Evolutionary conservation across 2,113 vertebrate species (phyloP), one percentile per base, ranked within the genome.

Genomic region (Megatriorchis doriae): DNA sequence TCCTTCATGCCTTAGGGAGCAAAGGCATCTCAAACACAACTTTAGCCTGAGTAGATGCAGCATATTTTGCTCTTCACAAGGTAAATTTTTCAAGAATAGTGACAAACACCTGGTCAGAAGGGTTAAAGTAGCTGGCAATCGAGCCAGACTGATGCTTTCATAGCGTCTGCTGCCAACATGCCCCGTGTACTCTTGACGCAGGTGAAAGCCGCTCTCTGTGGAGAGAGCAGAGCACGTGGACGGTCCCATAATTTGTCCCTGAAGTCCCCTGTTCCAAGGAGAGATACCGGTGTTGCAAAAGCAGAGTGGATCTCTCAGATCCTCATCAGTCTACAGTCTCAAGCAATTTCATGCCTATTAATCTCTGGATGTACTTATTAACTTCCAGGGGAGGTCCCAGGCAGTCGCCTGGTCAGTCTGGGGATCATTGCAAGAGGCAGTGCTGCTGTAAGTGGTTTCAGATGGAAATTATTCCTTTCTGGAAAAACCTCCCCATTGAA

Each of bases 401-500:
- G n/a, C 53, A 47, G 61, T 21, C 0, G 0, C 15, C 13, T 2
- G 2, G 20, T 13, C 40, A 17, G 16, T 14, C 7, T 50, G 75
- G 81, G 63, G 18, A 59, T 40, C 68, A 36, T 2, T n/a, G 38
- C 50, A 62, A 42, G 26, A 70, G 34, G 34, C 23, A 34, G 8
- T 1, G 6, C 27, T 45, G n/a, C 62, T 70, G 16, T 42, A 31
- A 81, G 9, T 18, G 34, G 16, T 27, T 82, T 56, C 15, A 45
- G 61, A 14, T 2, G 6, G 45, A 32, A 75, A 20, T 0, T 7
- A 7, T 18, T 16, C 11, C n/a, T 55, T 63, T 40, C 29, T 53
- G 40, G 18, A 53, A 40, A 50, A 86, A 62, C 3, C 18, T 70
- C 18, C 6, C 11, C 9, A 0, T 7, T 36, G 32, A 31, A 58